These are phyloP conservation scores for Ptilodon capucinus DNA, from an alignment of 2,888 invertebrate species.

Conservation along the genomic window DNA sequence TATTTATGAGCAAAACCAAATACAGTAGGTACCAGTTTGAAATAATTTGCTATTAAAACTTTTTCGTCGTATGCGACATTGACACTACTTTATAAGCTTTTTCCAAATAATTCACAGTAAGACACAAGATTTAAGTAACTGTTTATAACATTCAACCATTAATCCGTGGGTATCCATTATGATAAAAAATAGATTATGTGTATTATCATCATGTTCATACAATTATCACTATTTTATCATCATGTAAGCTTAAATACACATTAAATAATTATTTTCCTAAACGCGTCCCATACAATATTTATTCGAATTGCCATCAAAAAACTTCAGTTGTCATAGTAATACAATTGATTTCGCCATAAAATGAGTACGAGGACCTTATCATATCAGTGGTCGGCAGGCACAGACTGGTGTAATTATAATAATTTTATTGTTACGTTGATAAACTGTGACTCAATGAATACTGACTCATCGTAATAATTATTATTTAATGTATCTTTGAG, in stretches of 20 bases:
- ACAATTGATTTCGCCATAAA: slow-evolving; percentile 29
- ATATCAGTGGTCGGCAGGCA: slow-evolving; percentile 47
- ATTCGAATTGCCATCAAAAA: slow-evolving; percentile 10
- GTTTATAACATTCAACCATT: no score
- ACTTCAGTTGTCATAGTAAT: slow-evolving; percentile 17
- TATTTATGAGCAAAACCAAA: no score
- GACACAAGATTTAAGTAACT: no score
- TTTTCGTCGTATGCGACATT: no score
- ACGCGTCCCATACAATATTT: neutral
- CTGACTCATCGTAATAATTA: slow-evolving; percentile 49
- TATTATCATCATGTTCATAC: no score
- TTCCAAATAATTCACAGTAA: no score
- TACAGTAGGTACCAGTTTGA: no score
- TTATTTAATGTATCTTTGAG: slow-evolving; percentile 4
- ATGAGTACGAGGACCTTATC: slow-evolving; percentile 28
- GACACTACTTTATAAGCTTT: no score
- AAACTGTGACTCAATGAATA: slow-evolving; percentile 47
- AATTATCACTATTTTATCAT: neutral
- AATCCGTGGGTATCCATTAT: no score
- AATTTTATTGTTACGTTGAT: slow-evolving; percentile 50
- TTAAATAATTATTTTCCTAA: neutral
- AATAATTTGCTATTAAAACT: no score
- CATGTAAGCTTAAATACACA: neutral
- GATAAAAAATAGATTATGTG: neutral
- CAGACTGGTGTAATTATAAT: slow-evolving; percentile 46